Base-by-base conservation (phyloP, 2,888 invertebrate genomes). In the Coelinius sp. region DNA sequence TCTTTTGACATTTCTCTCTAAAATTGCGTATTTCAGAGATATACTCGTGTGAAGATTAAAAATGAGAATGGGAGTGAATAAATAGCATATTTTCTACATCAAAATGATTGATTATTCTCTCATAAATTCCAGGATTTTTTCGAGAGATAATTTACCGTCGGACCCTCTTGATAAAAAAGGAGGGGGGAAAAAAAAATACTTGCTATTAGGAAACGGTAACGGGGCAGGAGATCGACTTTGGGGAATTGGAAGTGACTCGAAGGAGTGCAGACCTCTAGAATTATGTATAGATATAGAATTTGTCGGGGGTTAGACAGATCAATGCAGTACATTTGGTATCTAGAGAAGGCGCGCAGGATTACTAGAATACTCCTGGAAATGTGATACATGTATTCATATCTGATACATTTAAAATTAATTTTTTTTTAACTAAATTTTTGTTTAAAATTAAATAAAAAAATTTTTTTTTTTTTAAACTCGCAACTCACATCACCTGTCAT, bases 291-390 rank as follows among this genome's bases (percentile, higher is more conserved):
- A 27, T 59, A 59, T 59, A 59, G 31, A 59, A 59, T 59, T 59
- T 59, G 59, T 35, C 7, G 59, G 59, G n/a, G 59, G 59, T 59
- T 59, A 59, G 59, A 59, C 59, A 59, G 59, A 59, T 59, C 59
- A 59, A 59, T 59, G 59, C 59, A 14, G 59, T 25, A 59, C 59
- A 59, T 59, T 59, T 59, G 59, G 59, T 20, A 59, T 59, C 59
- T 59, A 35, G 59, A 35, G 59, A n/a, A 31, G 59, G 25, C 31
- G 59, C 53, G 59, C 59, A 35, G 59, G 31, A 59, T 59, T 59
- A 59, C 59, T n/a, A 17, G 59, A 59, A 59, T 59, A 59, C 59
- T 53, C 25, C 1, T 7, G 59, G 17, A 35, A n/a, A 59, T 35
- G 17, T 25, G 25, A 53, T n/a, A 5, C 31, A 3, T 7, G 31